phyloP scores from a whole-genome alignment of 30 jellyfish, hydroid and myxozoan genomes.

The Chrysaora quinquecirrha region DNA sequence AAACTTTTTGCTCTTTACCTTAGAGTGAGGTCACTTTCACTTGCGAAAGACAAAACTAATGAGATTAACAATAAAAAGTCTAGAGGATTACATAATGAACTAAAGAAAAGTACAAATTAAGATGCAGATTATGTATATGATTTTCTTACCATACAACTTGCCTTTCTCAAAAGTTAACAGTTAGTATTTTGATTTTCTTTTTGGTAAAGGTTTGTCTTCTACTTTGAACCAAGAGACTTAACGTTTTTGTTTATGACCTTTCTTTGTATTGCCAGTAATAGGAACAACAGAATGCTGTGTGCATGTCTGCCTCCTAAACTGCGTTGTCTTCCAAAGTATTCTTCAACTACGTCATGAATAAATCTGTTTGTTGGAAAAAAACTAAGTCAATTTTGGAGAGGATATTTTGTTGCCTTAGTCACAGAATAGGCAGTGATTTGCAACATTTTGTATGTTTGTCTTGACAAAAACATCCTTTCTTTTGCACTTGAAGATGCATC shows the following conservation, averaged over 20 bases:
- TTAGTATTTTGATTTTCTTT: constrained; percentile 4
- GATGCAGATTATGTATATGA: too few species aligned
- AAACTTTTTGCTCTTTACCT: constrained; percentile 3
- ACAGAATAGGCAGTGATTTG: constrained; percentile 40
- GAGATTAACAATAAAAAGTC: not conserved
- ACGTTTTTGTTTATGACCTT: constrained; percentile 33
- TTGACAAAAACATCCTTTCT: constrained; percentile 51
- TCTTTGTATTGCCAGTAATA: constrained; percentile 51
- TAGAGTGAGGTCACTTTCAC: constrained; percentile 3
- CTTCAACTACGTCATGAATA: constrained; percentile 62
- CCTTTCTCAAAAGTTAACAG: too few species aligned
- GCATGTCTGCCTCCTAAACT: constrained; percentile 59
- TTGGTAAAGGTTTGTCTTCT: constrained; percentile 23
- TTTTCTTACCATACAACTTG: too few species aligned
- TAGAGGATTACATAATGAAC: constrained; percentile 1
- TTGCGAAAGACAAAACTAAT: not conserved
- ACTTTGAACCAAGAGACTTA: constrained; percentile 43
- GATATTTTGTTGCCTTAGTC: constrained; percentile 36
- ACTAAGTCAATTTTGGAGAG: constrained; percentile 23
- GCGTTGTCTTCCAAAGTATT: constrained; percentile 55
- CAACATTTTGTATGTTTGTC: constrained; percentile 44
- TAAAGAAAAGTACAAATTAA: not conserved
- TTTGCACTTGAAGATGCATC: constrained; percentile 19
- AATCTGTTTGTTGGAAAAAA: constrained; percentile 59
- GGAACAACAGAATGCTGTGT: constrained; percentile 37